Percentiles rank a stretch among this genome's conserved stretches.
phyloP scores from a whole-genome alignment of 2,113 vertebrate species.

The Tyrannus savana region DNA sequence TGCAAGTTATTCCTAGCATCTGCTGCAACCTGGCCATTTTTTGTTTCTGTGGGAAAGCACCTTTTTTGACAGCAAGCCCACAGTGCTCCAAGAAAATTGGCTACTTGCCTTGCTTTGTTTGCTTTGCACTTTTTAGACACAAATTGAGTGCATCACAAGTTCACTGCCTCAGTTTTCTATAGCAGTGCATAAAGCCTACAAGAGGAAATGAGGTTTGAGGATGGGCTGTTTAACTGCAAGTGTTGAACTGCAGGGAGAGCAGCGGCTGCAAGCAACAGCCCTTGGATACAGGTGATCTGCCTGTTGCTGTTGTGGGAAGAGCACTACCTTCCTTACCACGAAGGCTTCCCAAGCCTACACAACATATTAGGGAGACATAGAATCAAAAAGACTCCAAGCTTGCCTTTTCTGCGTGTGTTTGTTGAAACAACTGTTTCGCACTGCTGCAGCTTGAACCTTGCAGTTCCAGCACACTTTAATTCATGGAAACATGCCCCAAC shows the following conservation, averaged over 20 bases:
- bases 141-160: background rate
- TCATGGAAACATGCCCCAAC: background rate
- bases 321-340: background rate
- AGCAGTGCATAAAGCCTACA: background rate
- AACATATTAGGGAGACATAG: background rate
- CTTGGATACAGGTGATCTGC: background rate
- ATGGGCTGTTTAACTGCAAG: background rate
- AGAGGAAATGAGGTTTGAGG: background rate
- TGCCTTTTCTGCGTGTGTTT: background rate
- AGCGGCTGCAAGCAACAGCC: background rate
- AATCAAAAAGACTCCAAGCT: background rate
- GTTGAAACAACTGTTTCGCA: background rate
- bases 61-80: background rate
- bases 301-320: background rate
- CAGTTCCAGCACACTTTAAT: background rate
- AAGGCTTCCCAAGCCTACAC: background rate
- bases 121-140: background rate
- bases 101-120: background rate
- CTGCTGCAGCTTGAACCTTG: background rate
- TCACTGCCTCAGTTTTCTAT: background rate
- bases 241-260: background rate
- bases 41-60: background rate
- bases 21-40: background rate
- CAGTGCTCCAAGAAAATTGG: background rate
- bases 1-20: background rate